phyloP scores from a whole-genome alignment of 2,888 invertebrate species.

The Chymomyza procnemis region DNA sequence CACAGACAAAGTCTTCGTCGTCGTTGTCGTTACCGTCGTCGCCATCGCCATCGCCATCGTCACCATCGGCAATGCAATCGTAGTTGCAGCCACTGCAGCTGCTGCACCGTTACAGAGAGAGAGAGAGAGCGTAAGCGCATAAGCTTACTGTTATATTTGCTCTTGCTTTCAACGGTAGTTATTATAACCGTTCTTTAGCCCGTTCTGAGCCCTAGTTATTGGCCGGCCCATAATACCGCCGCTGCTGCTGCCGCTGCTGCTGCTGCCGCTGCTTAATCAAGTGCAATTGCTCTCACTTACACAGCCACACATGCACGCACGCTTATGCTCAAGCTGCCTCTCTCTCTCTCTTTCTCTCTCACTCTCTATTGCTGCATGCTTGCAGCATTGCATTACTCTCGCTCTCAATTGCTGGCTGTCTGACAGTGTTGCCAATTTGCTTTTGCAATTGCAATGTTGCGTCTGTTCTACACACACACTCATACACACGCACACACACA shows the following conservation, averaged over 20 bases:
- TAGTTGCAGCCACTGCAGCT: constrained; percentile 26
- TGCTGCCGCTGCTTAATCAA: not conserved
- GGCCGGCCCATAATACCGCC: not conserved
- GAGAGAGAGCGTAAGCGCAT: not conserved
- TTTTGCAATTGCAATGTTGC: not conserved
- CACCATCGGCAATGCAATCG: not conserved
- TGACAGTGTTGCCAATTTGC: constrained; percentile 11
- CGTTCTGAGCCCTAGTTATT: not conserved
- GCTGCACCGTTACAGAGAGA: constrained; percentile 16
- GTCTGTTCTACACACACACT: not conserved
- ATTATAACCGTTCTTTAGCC: not conserved
- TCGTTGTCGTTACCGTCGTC: not conserved
- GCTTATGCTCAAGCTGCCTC: too few relatives aligned
- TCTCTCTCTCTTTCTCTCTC: constrained; percentile 8
- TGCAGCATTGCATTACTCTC: too few relatives aligned
- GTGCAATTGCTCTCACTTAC: not conserved
- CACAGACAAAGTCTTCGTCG: constrained; percentile 25
- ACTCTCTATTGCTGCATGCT: not conserved
- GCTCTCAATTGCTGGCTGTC: not conserved
- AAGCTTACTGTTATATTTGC: not conserved
- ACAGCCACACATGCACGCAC: not conserved
- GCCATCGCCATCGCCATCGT: constrained; percentile 17
- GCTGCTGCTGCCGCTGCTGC: too few relatives aligned
- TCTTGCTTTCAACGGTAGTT: not conserved
- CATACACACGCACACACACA: not conserved